Base-by-base conservation (phyloP, 2,797 vertebrate species). In the Otolemur crassicaudatus region DNA sequence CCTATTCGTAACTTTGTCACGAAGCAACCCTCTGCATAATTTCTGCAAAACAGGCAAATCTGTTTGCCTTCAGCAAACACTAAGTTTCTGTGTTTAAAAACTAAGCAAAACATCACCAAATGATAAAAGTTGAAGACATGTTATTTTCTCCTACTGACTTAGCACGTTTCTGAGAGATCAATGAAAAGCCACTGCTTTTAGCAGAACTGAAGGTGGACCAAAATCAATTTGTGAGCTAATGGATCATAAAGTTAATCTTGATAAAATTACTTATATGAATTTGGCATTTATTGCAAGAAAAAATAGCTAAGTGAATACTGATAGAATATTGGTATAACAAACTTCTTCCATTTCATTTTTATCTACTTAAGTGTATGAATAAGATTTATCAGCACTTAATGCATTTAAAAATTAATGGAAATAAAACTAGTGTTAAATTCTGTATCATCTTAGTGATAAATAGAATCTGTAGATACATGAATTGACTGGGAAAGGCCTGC, bases 81-180 rank as follows among this genome's bases (percentile, higher is more conserved):
- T 77, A 70, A 34, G 77, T 43, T 81, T 90, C 27, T 93, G 65
- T 43, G n/a, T 82, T 73, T 16, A 86, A 83, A 96, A 84, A 31
- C 49, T 27, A 87, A 97, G 31, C 11, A 95, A 95, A 77, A 49
- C 9, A 58, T 93, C 37, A 63, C 46, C 72, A 77, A 77, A 75
- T 90, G 58, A 90, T 37, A 82, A 70, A 63, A 49, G 2, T 73
- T 83, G 25, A 43, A 87, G 46, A 69, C 12, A 40, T 40, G 61
- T 94, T 94, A 92, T 67, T 91, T 95, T 94, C 60, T 73, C 56
- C 29, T 49, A 58, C 23, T 7, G 6, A 97, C n/a, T 94, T 53
- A n/a, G 40, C n/a, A 92, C 34, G 76, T 92, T 88, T 80, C 90
- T 84, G 63, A 87, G 60, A 72, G 8, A 34, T 56, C 34, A 83